Evolutionary conservation across 2,113 vertebrate species (phyloP), one percentile per base, ranked within the genome.

Genomic region (Takifugu bimaculatus): DNA sequence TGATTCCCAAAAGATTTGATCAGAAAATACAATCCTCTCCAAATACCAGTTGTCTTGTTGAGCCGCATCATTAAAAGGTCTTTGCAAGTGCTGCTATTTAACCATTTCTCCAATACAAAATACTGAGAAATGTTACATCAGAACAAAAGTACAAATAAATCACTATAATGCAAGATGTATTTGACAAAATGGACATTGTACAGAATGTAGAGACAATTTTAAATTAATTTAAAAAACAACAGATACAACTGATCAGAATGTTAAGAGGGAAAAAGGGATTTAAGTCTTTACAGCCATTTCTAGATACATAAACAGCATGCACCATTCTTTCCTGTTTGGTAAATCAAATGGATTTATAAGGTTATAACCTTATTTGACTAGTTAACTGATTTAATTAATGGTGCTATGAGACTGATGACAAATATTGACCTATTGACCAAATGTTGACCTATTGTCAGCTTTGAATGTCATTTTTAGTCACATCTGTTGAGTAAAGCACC

Each of bases 11-110:
- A 89, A 88, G 74, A 88, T 82, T 77, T 82, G 80, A 81, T 85
- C 86, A 85, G 78, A 90, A 89, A 89, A 88, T 85, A 87, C 87
- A 87, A 85, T 86, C 74, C 80, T 83, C 70, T 80, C 79, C 79
- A 85, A 82, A 85, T 70, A 66, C 72, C 75, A 72, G 72, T 64
- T 71, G 74, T 68, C 50, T 79, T 74, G 59, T 74, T 75, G 58
- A 72, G 74, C 70, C 82, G 63, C 70, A 78, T 78, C 63, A 65
- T 71, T 51, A 81, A 63, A 79, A 77, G 69, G 75, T 78, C 57
- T 74, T 75, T 80, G 64, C 65, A 68, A 75, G 75, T 77, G 70
- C 68, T 60, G 69, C 48, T 27, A 27, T 27, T 52, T 68, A 71
- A 65, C 70, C 80, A 70, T 63, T 73, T 73, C 42, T 63, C 65